These are phyloP conservation scores for Pongo abelii DNA, from an alignment of 2,113 vertebrate genomes.

Conservation along the genomic window DNA sequence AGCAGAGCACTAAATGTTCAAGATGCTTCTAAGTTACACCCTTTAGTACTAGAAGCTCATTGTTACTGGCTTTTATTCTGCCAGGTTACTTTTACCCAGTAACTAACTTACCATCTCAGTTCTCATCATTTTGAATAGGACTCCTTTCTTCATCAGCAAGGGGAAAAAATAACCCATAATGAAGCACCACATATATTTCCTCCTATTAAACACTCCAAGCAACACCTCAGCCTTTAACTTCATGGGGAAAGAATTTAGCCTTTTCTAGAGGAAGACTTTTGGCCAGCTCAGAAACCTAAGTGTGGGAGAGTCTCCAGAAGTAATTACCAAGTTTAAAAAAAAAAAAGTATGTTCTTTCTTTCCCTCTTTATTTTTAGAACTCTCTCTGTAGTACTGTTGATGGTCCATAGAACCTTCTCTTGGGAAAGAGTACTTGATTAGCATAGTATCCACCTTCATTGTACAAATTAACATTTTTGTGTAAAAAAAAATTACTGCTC, in stretches of 20 bases:
- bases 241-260: conserved; percentile 4
- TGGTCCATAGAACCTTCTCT: background rate
- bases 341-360: background rate
- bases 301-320: background rate
- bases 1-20: background rate
- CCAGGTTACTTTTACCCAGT: background rate
- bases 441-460: background rate
- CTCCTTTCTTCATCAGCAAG: background rate
- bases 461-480: background rate
- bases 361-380: background rate
- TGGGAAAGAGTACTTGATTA: background rate
- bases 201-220: background rate
- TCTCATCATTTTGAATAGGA: background rate
- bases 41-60: background rate
- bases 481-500: background rate
- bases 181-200: background rate
- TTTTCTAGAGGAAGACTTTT: conserved; percentile 34
- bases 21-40: background rate
- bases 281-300: background rate
- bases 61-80: background rate
- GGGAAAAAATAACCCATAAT: background rate
- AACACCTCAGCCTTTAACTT: conserved; percentile 29
- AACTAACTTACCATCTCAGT: background rate
- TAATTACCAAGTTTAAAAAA: background rate
- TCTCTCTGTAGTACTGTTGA: background rate